Evolutionary conservation across 2,888 invertebrate species (phyloP).

Genomic region (Chymomyza procnemis): DNA sequence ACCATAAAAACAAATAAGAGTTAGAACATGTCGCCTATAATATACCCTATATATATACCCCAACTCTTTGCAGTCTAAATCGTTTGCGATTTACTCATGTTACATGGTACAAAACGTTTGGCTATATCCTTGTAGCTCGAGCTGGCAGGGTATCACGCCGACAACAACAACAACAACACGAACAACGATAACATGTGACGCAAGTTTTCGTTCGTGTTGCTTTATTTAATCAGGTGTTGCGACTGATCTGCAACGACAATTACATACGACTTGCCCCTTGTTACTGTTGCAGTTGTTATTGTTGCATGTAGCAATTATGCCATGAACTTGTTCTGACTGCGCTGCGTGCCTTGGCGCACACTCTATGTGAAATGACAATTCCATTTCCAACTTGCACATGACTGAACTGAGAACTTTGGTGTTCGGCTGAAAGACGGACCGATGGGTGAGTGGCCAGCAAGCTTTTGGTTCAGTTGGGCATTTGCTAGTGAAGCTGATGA

Average conservation of each 20-base stretch:
- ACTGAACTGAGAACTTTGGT: slow-evolving; percentile 1
- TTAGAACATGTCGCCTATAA: no score
- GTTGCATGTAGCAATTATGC: slow-evolving; percentile 64
- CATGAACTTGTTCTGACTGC: slow-evolving; percentile 66
- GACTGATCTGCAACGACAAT: slow-evolving; percentile 76
- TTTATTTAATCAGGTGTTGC: slow-evolving; percentile 77
- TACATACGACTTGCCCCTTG: slow-evolving; percentile 59
- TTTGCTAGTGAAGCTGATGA: neutral
- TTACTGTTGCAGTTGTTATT: slow-evolving; percentile 33
- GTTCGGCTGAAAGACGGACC: neutral
- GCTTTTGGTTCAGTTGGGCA: neutral
- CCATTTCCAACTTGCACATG: slow-evolving; percentile 53
- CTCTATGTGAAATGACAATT: slow-evolving; percentile 71
- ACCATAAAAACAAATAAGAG: slow-evolving; percentile 34
- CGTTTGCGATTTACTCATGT: no score
- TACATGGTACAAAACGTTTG: no score
- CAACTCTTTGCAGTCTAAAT: no score
- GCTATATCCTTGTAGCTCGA: no score
- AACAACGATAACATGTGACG: slow-evolving; percentile 18
- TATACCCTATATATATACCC: no score
- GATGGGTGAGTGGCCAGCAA: neutral
- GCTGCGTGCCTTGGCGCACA: slow-evolving; percentile 21
- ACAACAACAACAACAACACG: slow-evolving; percentile 43
- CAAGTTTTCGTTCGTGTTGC: slow-evolving; percentile 57
- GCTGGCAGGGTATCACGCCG: slow-evolving; percentile 21